Evolutionary conservation across 2,888 invertebrate species (phyloP).

Genomic region (Melieria crassipennis): DNA sequence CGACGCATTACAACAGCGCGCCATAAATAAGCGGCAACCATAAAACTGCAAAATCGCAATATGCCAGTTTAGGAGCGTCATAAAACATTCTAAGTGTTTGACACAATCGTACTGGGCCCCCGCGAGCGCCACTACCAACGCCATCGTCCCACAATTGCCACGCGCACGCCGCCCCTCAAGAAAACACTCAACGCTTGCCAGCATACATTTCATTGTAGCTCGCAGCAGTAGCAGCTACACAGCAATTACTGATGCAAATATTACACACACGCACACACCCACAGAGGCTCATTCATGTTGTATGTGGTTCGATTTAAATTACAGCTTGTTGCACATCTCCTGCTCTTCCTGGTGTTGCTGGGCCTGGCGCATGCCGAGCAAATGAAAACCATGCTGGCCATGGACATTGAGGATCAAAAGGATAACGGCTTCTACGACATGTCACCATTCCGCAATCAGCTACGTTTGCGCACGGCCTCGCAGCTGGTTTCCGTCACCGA

Average conservation of each 20-base stretch:
- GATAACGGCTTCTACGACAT: constrained; percentile 63
- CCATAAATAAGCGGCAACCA: no score
- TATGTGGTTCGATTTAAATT: background rate
- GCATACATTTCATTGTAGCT: background rate
- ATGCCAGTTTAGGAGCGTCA: no score
- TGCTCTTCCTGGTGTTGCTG: constrained; percentile 61
- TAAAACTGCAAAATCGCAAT: no score
- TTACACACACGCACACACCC: background rate
- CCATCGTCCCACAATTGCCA: no score
- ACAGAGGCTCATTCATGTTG: background rate
- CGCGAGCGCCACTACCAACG: no score
- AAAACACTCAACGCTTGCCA: no score
- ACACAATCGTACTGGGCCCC: no score
- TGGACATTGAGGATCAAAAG: constrained; percentile 64
- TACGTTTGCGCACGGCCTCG: constrained; percentile 59
- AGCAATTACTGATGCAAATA: background rate
- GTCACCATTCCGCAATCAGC: constrained; percentile 59
- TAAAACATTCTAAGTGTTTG: no score
- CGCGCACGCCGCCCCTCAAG: no score
- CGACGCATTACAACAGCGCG: no score
- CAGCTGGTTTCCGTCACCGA: constrained; percentile 61
- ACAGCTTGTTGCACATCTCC: constrained; percentile 55
- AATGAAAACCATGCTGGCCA: constrained; percentile 60
- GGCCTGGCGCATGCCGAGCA: constrained; percentile 64
- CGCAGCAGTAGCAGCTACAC: background rate